phyloP scores from a whole-genome alignment of 1,140 invertebrate genomes.

The Drosophila funebris region DNA sequence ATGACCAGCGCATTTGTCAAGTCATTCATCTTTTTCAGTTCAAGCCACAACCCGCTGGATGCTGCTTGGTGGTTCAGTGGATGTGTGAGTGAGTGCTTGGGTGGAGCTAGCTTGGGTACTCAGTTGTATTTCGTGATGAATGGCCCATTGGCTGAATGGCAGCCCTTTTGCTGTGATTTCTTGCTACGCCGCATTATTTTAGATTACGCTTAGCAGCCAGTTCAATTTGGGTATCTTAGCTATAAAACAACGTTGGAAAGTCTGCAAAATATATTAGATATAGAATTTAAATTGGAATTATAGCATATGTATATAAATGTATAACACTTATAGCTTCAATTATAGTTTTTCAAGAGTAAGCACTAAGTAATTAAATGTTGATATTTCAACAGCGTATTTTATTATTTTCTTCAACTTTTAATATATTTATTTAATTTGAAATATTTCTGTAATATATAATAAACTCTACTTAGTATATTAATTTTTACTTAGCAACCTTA shows the following conservation, averaged over 20 bases:
- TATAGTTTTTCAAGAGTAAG: too few relatives aligned
- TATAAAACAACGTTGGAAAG: neutral
- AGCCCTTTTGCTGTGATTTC: slow-evolving; percentile 69
- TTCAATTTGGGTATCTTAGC: slow-evolving; percentile 16
- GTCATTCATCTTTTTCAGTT: slow-evolving; percentile 78
- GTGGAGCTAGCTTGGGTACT: neutral
- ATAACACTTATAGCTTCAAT: too few relatives aligned
- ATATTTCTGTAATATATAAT: too few relatives aligned
- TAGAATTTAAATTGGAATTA: neutral
- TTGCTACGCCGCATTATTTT: slow-evolving; percentile 45
- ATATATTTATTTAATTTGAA: too few relatives aligned
- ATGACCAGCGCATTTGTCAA: slow-evolving; percentile 82
- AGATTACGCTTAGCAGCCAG: neutral
- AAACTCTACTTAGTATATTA: too few relatives aligned
- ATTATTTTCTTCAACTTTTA: neutral
- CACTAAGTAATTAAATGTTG: too few relatives aligned
- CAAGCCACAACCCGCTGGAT: slow-evolving; percentile 25
- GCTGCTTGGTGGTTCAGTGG: neutral
- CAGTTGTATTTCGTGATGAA: slow-evolving; percentile 60
- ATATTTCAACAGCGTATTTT: too few relatives aligned
- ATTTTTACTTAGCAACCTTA: too few relatives aligned
- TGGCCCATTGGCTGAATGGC: slow-evolving; percentile 57
- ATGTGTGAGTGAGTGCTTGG: neutral
- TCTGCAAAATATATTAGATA: too few relatives aligned
- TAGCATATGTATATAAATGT: neutral